phyloP scores from a whole-genome alignment of 2,888 invertebrate species.

The Apamea anceps region DNA sequence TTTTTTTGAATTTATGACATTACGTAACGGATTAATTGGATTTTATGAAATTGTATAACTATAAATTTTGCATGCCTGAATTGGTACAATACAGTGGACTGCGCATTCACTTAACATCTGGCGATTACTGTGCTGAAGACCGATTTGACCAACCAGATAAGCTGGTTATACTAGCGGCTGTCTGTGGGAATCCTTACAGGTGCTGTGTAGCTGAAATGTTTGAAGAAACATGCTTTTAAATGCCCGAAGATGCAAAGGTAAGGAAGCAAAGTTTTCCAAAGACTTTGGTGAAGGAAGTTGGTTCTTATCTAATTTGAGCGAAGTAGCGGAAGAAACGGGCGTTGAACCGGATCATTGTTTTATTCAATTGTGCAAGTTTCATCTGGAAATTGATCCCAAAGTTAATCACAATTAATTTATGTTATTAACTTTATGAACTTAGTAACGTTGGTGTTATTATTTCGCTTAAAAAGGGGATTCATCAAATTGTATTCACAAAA shows the following conservation, averaged over 20 bases:
- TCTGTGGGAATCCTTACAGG: conserved; percentile 16
- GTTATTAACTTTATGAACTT: background rate
- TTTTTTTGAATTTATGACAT: too few relatives aligned
- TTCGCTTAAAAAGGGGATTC: background rate
- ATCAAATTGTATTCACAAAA: too few relatives aligned
- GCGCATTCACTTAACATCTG: too few relatives aligned
- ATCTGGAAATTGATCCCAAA: conserved; percentile 24
- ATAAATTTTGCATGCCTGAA: too few relatives aligned
- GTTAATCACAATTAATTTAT: conserved; percentile 30
- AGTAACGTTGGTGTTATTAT: background rate
- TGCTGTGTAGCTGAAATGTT: conserved; percentile 51
- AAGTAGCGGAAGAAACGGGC: conserved; percentile 1
- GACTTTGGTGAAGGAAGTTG: conserved; percentile 10
- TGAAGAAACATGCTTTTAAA: conserved; percentile 34
- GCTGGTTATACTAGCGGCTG: background rate
- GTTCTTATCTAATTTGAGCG: conserved; percentile 26
- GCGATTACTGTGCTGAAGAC: background rate
- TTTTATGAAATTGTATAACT: too few relatives aligned
- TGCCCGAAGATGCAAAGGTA: conserved; percentile 18
- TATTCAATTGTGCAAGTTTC: conserved; percentile 35
- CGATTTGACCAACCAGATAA: background rate
- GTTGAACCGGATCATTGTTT: conserved; percentile 21
- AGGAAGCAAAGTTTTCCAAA: conserved; percentile 16
- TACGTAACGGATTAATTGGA: too few relatives aligned
- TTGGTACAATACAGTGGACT: too few relatives aligned